Evolutionary conservation across 2,888 invertebrate genomes (phyloP).

Genomic region (Cephus rjabovi): DNA sequence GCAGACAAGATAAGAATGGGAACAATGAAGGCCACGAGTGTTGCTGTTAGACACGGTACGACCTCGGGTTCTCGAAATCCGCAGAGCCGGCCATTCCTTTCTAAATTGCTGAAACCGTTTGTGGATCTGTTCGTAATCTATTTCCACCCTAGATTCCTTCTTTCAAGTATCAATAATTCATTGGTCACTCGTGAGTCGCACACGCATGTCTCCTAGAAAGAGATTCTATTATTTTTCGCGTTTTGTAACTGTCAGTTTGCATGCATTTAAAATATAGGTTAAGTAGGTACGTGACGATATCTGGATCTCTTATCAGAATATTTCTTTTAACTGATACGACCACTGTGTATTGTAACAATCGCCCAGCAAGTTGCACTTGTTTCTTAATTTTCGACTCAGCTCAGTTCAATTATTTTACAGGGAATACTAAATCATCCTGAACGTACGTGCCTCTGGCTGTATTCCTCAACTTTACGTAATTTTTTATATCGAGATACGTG

Average conservation of each 20-base stretch:
- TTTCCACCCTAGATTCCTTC: not conserved
- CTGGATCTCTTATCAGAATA: not conserved
- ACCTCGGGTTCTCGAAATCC: constrained; percentile 1
- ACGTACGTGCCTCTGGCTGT: not conserved
- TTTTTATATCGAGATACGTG: not conserved
- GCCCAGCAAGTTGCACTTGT: not conserved
- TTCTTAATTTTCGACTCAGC: not conserved
- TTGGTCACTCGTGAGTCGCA: not conserved
- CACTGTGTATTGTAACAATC: not conserved
- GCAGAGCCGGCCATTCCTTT: constrained; percentile 1
- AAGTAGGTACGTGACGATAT: not conserved
- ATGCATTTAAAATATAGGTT: not conserved
- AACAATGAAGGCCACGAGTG: constrained; percentile 2
- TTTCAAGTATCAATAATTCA: not conserved
- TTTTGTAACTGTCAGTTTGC: not conserved
- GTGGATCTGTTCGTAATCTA: not conserved
- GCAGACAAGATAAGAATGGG: constrained; percentile 1
- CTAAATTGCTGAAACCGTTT: not conserved
- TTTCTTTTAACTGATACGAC: not conserved
- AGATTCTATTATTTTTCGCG: not conserved
- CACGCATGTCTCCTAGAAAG: not conserved
- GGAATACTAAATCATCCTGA: not conserved
- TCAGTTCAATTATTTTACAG: not conserved
- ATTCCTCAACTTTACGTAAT: not conserved
- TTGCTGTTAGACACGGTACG: not conserved